Percentiles rank a stretch among this genome's conserved stretches.
Conservation (phyloP, 2,888 invertebrate genomes). For the Alcis repandata region DNA sequence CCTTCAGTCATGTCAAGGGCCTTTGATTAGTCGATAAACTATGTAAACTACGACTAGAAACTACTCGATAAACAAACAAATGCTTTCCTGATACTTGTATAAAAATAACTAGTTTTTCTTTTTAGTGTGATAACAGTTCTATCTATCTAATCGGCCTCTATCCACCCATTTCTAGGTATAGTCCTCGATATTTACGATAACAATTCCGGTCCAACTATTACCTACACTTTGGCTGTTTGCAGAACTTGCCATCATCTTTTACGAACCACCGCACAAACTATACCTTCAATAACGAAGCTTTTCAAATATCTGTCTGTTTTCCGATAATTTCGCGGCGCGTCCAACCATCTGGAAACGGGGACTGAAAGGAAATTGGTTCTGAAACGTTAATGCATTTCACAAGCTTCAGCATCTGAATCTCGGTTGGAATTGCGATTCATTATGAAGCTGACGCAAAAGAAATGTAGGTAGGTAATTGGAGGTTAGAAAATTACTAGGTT, state of each 20-base stretch:
- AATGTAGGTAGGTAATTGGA: neutral
- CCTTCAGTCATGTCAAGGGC: no score
- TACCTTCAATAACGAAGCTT: slow-evolving; percentile 32
- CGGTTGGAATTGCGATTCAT: slow-evolving; percentile 2
- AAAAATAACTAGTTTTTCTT: no score
- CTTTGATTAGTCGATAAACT: no score
- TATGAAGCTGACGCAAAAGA: neutral
- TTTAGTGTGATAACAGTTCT: no score
- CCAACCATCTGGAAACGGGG: slow-evolving; percentile 28
- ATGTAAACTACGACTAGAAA: no score
- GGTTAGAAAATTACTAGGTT: neutral
- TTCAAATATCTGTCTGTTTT: slow-evolving; percentile 43
- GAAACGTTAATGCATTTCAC: slow-evolving; percentile 41
- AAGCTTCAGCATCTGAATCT: slow-evolving; percentile 18
- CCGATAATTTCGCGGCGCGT: slow-evolving; percentile 35
- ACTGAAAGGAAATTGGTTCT: slow-evolving; percentile 44
- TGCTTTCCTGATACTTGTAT: no score
- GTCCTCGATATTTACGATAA: neutral
- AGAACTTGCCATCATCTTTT: slow-evolving; percentile 1
- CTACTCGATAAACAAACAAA: no score
- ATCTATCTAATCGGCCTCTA: no score
- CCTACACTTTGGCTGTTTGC: neutral
- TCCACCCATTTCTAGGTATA: no score
- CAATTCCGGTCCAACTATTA: neutral
- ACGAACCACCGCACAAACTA: slow-evolving; percentile 19